phyloP scores from a whole-genome alignment of 2,888 invertebrate species.

The Drosophila austrosaltans region DNA sequence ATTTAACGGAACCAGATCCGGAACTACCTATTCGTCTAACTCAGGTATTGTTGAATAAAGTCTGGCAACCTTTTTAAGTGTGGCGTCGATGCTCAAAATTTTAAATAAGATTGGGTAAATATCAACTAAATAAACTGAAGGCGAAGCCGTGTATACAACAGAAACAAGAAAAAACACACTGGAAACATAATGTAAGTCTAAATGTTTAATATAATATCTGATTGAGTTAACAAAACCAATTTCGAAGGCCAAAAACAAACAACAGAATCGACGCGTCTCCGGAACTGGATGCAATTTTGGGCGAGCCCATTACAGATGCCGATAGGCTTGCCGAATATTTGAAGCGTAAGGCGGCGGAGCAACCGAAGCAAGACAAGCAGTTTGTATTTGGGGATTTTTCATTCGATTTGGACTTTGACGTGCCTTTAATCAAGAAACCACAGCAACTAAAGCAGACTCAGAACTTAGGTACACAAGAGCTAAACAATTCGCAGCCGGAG shows the following conservation, averaged over 20 bases:
- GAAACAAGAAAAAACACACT: neutral
- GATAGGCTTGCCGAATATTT: slow-evolving; percentile 51
- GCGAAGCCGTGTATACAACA: neutral
- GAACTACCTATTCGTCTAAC: neutral
- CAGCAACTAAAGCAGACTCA: neutral
- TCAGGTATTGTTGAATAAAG: neutral
- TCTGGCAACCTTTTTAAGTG: slow-evolving; percentile 2
- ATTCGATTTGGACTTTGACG: slow-evolving; percentile 62
- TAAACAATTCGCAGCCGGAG: slow-evolving; percentile 6
- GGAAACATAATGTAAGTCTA: neutral
- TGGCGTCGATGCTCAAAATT: neutral
- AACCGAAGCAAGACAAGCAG: slow-evolving; percentile 18
- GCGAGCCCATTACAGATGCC: slow-evolving; percentile 32
- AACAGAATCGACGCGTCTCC: slow-evolving; percentile 1
- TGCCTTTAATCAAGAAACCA: slow-evolving; percentile 24
- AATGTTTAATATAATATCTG: neutral
- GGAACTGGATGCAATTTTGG: slow-evolving; percentile 59
- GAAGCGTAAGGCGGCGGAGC: slow-evolving; percentile 40
- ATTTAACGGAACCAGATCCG: neutral
- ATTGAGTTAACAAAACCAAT: neutral
- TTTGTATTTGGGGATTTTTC: slow-evolving; percentile 44
- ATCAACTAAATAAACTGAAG: neutral
- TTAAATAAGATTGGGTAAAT: neutral
- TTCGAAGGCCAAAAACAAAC: slow-evolving; percentile 7
- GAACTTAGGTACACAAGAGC: neutral